Base-by-base conservation (phyloP, 2,888 invertebrate species). In the Melanotus villosus region DNA sequence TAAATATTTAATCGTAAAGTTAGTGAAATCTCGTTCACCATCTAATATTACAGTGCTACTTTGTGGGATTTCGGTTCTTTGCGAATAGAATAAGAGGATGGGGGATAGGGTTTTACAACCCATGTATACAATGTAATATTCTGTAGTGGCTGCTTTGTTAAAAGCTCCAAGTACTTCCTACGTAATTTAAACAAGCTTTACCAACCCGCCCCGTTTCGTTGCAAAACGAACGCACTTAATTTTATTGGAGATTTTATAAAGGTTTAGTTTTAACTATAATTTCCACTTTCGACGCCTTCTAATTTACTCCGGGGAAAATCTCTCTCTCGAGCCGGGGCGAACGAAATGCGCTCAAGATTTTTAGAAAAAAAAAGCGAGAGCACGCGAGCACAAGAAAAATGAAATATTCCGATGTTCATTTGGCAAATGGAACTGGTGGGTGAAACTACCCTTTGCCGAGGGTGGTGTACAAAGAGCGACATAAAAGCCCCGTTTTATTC, bases 331-430 rank as follows among this genome's bases (percentile, higher is more conserved):
- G 58, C 30, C 18, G 30, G 43, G 30, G 26, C 26, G 47, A 60
- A 32, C 32, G 32, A 30, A 26, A 59, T 16, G 43, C 14, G 62
- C 50, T 52, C 52, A 32, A 34, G 52, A 52, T 45, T 47, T 43
- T 57, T 56, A 56, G 19, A 36, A 56, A 21, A 30, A 58, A 58
- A 59, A 59, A 59, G 59, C 30, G 26, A 34, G 34, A 50, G 63
- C 65, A 65, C 59, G 59, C 50, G 65, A 58, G 41, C 56, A 30
- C 56, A 65, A 64, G 65, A 65, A 60, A 65, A 65, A 69, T 69
- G 63, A 69, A 69, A 69, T 65, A 65, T 59, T 50, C 65, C 41
- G 73, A 73, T 73, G 73, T 72, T 72, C 73, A 65, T 65, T 73
- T 72, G 52, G 65, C 60, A 69, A 73, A 73, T 70, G 69, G 71